Base-by-base conservation (phyloP, 2,113 vertebrate species). In the Telmatochromis brachygnathus region DNA sequence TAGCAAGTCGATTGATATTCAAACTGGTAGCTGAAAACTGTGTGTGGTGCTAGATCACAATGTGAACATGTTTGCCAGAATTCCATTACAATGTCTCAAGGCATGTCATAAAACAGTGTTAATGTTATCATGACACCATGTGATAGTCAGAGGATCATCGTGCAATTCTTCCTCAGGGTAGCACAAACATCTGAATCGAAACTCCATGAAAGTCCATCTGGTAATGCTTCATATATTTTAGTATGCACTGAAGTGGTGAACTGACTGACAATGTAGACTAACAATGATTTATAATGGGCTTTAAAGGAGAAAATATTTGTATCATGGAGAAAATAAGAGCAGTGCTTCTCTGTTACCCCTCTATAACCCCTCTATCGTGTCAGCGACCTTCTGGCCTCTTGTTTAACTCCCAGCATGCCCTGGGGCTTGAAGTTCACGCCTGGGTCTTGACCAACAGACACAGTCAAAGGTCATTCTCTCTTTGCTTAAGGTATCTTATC, bases 351-450 rank as follows among this genome's bases (percentile, higher is more conserved):
- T 47, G 37, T 87, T 80, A 47, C 33, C 68, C 21, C 7, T n/a
- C 68, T 87, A 87, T 28, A 28, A 90, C 88, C 82, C 83, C 49
- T 91, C 33, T 26, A 65, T 81, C 82, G 26, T 60, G 89, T 84
- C 55, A 9, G 9, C 86, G 87, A 94, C 90, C 94, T 65, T 79
- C 53, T 87, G 88, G 55, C 88, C 92, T 51, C 87, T 42, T 73
- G 37, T 84, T 95, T 91, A 95, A 95, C 94, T 96, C 92, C 87
- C 90, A 94, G 90, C 42, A 79, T 87, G 85, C 90, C 95, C 90
- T 37, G 49, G 56, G 91, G 93, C 89, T 75, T 12, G 49, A 83
- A 88, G 87, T 93, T 93, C 88, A 86, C n/a, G 81, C 86, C 75
- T 70, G 83, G 83, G 89, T 93, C 81, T 91, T 81, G 86, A 84